phyloP scores from a whole-genome alignment of 2,888 invertebrate species.

The Deladenus siricidicola region DNA sequence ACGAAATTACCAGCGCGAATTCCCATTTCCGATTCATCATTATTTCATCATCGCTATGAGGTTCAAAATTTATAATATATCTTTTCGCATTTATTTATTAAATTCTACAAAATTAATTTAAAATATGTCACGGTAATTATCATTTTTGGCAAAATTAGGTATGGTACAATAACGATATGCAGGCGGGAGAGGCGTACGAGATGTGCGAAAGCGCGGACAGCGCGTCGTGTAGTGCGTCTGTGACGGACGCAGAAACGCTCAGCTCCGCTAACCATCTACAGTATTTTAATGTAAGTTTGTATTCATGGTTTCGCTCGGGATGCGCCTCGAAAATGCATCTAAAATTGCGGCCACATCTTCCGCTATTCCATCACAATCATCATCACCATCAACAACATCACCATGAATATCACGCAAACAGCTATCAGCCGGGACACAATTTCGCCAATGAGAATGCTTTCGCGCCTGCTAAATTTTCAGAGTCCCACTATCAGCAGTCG shows the following conservation, averaged over 20 bases:
- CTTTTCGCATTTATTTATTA: neutral
- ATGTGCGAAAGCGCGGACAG: slow-evolving; percentile 14
- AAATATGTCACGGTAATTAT: neutral
- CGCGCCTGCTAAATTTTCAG: no score
- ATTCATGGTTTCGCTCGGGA: slow-evolving; percentile 12
- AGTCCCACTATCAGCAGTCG: no score
- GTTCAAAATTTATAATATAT: no score
- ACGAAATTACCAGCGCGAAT: slow-evolving; percentile 16
- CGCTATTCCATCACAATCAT: no score
- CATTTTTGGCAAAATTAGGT: no score
- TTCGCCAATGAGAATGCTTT: no score
- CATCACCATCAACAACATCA: no score
- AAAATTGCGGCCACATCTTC: no score
- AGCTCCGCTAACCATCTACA: slow-evolving; percentile 9
- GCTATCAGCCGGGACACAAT: no score
- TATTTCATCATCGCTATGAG: slow-evolving; percentile 24
- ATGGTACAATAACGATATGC: slow-evolving; percentile 17
- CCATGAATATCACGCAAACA: no score
- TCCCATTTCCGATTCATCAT: slow-evolving; percentile 11
- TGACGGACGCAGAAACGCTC: slow-evolving; percentile 5
- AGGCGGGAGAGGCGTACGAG: slow-evolving; percentile 10
- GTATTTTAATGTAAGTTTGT: slow-evolving; percentile 12
- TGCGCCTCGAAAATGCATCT: no score
- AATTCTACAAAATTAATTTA: neutral
- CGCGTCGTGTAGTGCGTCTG: slow-evolving; percentile 8